Evolutionary conservation across 2,888 invertebrate species (phyloP).

Genomic region (Ichneumoninae sp.): DNA sequence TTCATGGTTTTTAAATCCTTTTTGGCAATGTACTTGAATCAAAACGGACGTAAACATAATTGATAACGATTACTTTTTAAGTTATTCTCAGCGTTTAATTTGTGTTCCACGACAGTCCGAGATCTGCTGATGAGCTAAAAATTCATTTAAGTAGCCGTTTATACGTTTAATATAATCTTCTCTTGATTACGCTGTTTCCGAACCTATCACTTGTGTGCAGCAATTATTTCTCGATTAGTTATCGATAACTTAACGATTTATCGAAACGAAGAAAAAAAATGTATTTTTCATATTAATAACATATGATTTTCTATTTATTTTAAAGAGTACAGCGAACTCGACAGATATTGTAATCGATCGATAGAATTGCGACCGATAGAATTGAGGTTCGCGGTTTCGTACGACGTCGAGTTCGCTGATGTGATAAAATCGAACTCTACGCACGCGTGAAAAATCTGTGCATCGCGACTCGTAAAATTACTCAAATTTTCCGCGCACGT

Average conservation of each 20-base stretch:
- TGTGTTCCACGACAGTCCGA: slow-evolving; percentile 18
- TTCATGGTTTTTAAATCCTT: neutral
- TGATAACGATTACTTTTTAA: neutral
- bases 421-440: slow-evolving; percentile 28
- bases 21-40: slow-evolving; percentile 61
- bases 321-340: slow-evolving; percentile 28
- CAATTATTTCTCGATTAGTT: slow-evolving; percentile 27
- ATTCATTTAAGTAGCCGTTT: neutral
- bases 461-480: slow-evolving; percentile 19
- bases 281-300: slow-evolving; percentile 24
- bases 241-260: slow-evolving; percentile 15
- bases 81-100: slow-evolving; percentile 12
- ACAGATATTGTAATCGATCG: neutral
- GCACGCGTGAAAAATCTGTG: slow-evolving; percentile 13
- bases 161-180: slow-evolving; percentile 28
- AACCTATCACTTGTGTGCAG: slow-evolving; percentile 8
- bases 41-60: slow-evolving; percentile 4
- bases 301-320: slow-evolving; percentile 39
- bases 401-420: slow-evolving; percentile 3
- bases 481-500: slow-evolving; percentile 3
- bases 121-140: slow-evolving; percentile 28
- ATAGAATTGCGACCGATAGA: neutral
- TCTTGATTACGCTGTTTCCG: neutral
- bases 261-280: slow-evolving; percentile 17
- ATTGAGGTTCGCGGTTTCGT: too few species aligned